Base-by-base conservation (phyloP, 2,797 vertebrate species). In the Valencia hispanica region DNA sequence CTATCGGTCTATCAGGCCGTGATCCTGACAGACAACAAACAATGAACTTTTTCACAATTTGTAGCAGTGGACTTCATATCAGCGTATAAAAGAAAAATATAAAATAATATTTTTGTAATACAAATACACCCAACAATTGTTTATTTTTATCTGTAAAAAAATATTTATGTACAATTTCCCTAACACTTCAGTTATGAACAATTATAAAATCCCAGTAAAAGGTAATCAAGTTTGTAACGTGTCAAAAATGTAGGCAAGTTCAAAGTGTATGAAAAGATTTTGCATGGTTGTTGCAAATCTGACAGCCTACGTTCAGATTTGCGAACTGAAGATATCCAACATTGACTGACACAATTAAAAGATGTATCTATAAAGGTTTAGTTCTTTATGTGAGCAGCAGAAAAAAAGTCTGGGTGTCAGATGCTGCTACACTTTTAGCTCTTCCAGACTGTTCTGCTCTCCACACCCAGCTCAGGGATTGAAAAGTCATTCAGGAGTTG, bases 381-480 rank as follows among this genome's bases (percentile, higher is more conserved):
- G 83, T 82, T 90, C 85, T 78, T 63, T 88, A 68, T 77, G 50
- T 77, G 72, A 53, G 78, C 77, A 32, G 77, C 78, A 73, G 83
- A 43, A 22, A 34, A 87, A 87, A 88, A 75, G 79, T 90, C 79
- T 91, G 88, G 81, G 91, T 92, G 92, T 94, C 90, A 92, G 89
- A 89, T 89, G 91, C 80, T 89, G 72, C 87, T 87, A 92, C 78
- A 79, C 86, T 91, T 93, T 86, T 91, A 92, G 90, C 84, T 86
- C 74, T 41, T 55, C 76, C 80, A 89, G 83, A 89, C 85, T 82
- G 71, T 83, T 86, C 70, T 81, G 66, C 80, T 93, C 87, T 84
- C 84, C 74, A 87, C 81, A 70, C 86, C 86, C 89, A 84, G 84
- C 79, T 72, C 74, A 69, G 72, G 86, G 81, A 90, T 83, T 86